Percentiles rank a stretch among this genome's conserved stretches.
Evolutionary conservation across 1,140 invertebrate genomes (phyloP).

Genomic region (Cherax destructor): DNA sequence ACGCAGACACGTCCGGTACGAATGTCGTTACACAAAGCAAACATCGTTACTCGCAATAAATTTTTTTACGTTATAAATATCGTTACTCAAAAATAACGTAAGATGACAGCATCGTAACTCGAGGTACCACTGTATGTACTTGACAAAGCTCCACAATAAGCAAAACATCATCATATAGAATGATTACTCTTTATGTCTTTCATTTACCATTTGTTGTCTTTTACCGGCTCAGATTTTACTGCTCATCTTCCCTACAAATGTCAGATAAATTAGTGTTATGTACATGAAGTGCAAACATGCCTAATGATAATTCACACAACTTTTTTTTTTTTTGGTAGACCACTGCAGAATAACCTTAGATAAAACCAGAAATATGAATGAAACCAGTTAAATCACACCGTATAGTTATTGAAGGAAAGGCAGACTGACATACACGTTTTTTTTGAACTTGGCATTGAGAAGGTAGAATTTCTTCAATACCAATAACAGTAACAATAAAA

Average conservation of each 20-base stretch:
- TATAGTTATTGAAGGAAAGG: neutral
- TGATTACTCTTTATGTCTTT: no score
- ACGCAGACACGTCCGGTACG: no score
- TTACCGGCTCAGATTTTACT: neutral
- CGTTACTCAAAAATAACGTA: no score
- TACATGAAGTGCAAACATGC: slow-evolving; percentile 14
- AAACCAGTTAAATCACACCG: slow-evolving; percentile 6
- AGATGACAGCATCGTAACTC: no score
- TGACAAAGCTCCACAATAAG: no score
- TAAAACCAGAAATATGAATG: slow-evolving; percentile 33
- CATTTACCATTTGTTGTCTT: no score
- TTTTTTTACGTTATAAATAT: no score
- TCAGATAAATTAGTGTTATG: neutral
- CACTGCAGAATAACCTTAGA: slow-evolving; percentile 16
- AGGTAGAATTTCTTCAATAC: neutral
- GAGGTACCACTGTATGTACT: no score
- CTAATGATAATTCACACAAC: slow-evolving; percentile 47
- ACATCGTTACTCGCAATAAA: no score
- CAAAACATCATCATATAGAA: no score
- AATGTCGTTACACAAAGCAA: no score
- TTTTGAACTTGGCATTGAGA: neutral
- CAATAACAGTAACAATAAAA: neutral
- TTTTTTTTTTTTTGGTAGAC: neutral
- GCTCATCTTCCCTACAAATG: neutral
- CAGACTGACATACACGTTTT: neutral